Conservation (phyloP, 2,797 vertebrate genomes). For the Peromyscus eremicus region DNA sequence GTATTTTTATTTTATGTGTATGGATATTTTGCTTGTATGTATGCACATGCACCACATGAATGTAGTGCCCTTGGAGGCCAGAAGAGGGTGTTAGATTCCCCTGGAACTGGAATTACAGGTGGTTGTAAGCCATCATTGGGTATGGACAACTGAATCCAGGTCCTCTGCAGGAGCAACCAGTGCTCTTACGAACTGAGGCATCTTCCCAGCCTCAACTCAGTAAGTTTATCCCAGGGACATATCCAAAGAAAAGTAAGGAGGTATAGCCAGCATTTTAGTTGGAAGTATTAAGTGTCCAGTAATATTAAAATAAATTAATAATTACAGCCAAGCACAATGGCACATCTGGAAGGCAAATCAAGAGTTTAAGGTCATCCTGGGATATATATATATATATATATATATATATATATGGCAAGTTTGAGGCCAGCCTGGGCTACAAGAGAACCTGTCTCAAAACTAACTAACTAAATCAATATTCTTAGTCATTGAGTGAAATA, state of each 20-base stretch:
- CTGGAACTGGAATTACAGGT: background rate
- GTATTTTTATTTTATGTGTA: background rate
- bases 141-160: background rate
- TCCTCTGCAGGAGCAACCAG: background rate
- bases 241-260: background rate
- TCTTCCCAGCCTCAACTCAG: background rate
- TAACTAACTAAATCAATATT: background rate
- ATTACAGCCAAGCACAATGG: background rate
- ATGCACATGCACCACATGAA: background rate
- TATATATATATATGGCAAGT: background rate
- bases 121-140: background rate
- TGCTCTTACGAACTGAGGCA: background rate
- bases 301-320: conserved; percentile 60
- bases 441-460: background rate
- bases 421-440: background rate
- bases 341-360: background rate
- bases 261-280: background rate
- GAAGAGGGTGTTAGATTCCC: background rate
- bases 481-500: background rate
- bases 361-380: background rate
- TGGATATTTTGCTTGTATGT: background rate
- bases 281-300: conserved; percentile 55
- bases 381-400: background rate
- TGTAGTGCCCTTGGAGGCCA: background rate
- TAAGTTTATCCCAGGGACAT: background rate